Conservation (phyloP, 2,113 vertebrate species). For the Ceyx margarethae region DNA sequence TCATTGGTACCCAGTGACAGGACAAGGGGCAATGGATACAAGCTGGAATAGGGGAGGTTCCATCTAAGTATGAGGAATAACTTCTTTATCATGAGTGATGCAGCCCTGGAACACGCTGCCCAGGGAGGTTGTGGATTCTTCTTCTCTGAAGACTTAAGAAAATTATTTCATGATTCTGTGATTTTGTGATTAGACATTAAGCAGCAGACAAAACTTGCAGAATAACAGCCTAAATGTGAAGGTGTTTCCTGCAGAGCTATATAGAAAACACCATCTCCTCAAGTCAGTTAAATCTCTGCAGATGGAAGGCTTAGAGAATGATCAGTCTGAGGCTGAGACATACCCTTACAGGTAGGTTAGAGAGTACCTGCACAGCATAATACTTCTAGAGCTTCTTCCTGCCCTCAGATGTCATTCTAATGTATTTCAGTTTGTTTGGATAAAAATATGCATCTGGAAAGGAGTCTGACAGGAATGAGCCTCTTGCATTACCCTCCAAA, state of each 20-base stretch:
- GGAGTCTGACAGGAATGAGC: neutral
- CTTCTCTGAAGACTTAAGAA: too few species aligned
- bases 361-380: neutral
- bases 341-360: neutral
- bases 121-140: too few species aligned
- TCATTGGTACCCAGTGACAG: too few species aligned
- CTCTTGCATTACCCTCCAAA: neutral
- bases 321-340: neutral
- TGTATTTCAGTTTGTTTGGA: neutral
- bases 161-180: too few species aligned
- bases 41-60: too few species aligned
- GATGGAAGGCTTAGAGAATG: neutral
- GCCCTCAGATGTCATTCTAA: neutral
- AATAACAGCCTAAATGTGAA: neutral
- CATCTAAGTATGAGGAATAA: too few species aligned
- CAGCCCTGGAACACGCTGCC: too few species aligned
- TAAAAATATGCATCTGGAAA: neutral
- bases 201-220: neutral
- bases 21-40: too few species aligned
- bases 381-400: neutral
- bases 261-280: neutral
- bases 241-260: neutral
- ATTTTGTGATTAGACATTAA: neutral
- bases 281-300: neutral
- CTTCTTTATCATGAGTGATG: too few species aligned